phyloP scores from a whole-genome alignment of 2,888 invertebrate genomes.

The Cheilosia soror region DNA sequence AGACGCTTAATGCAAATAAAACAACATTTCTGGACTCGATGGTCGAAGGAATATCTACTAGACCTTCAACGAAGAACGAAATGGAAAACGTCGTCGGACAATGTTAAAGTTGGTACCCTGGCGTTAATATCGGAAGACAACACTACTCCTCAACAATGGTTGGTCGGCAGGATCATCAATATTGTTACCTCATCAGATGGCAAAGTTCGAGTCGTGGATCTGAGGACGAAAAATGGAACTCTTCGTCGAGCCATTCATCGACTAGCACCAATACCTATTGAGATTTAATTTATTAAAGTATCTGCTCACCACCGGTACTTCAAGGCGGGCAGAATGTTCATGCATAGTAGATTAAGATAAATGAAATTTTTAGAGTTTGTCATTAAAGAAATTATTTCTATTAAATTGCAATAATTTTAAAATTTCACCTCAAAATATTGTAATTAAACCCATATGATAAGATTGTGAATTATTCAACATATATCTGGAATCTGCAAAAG shows the following conservation, averaged over 20 bases:
- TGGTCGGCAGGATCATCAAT: not conserved
- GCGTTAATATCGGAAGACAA: too few relatives aligned
- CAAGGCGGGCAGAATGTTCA: slow-evolving; percentile 13
- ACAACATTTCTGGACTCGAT: too few relatives aligned
- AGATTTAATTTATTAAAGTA: slow-evolving; percentile 10
- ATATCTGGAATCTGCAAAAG: too few relatives aligned
- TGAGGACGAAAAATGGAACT: not conserved
- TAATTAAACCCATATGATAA: too few relatives aligned
- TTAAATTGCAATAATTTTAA: too few relatives aligned
- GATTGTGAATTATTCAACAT: too few relatives aligned
- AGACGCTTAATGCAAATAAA: too few relatives aligned
- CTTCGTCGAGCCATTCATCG: not conserved
- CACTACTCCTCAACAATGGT: not conserved
- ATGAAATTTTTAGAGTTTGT: too few relatives aligned
- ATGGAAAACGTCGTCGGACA: not conserved
- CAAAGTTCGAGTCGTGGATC: not conserved
- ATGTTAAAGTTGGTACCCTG: too few relatives aligned
- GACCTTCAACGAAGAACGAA: not conserved
- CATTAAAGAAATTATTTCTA: too few relatives aligned
- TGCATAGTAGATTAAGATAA: not conserved
- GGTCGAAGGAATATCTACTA: too few relatives aligned
- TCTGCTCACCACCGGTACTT: not conserved
- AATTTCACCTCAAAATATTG: too few relatives aligned
- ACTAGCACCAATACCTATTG: not conserved
- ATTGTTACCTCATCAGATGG: not conserved